A percentile compares a stretch with the other conserved stretches of the same genome.
Evolutionary conservation across 2,113 vertebrate genomes (phyloP).

Genomic region (Archocentrus centrarchus): DNA sequence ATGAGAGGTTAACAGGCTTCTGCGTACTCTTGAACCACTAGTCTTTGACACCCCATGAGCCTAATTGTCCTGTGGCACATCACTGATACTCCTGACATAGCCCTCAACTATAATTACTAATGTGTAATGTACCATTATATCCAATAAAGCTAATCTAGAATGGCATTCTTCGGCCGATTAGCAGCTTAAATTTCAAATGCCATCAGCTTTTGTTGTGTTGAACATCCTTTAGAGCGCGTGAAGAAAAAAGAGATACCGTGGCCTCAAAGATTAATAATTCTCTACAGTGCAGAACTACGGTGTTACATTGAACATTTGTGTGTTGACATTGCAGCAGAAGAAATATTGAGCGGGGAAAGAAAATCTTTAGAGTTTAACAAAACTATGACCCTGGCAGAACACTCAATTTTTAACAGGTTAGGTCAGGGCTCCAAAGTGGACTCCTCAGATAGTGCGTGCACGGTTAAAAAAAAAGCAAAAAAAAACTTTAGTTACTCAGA

Average conservation of each 20-base stretch:
- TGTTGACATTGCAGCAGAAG: background rate
- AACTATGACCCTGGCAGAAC: background rate
- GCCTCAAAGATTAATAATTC: background rate
- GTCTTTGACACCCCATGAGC: background rate
- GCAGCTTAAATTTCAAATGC: background rate
- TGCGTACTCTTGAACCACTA: background rate
- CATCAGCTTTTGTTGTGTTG: background rate
- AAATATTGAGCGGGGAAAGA: conserved; percentile 4
- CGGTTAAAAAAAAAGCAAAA: background rate
- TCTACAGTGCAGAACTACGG: background rate
- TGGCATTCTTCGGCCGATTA: background rate
- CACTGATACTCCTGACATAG: conserved; percentile 17
- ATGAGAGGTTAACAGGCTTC: background rate
- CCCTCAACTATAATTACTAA: background rate
- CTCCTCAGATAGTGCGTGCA: background rate
- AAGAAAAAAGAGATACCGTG: background rate
- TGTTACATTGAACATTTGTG: background rate
- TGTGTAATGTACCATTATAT: conserved; percentile 1
- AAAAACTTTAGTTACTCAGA: background rate
- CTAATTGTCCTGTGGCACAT: background rate
- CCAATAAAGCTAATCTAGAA: background rate
- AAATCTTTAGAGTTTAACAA: background rate
- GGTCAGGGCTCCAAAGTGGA: background rate
- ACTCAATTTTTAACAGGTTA: background rate
- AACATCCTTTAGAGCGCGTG: background rate